Base-by-base conservation (phyloP, 2,888 invertebrate genomes). In the Andrena minutula region DNA sequence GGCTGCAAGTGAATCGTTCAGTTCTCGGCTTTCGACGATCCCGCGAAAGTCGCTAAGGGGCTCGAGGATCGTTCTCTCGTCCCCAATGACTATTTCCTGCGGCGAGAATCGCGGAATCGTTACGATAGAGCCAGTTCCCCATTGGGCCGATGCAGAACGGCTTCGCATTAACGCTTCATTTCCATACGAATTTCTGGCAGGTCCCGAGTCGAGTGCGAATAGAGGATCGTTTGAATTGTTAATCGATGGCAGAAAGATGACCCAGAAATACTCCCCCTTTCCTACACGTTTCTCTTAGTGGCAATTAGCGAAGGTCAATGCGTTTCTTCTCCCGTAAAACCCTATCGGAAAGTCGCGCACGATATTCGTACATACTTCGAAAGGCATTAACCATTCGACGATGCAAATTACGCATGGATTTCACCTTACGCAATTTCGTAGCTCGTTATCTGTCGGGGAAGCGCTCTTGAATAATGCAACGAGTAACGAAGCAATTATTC, bases 381-480 rank as follows among this genome's bases (percentile, higher is more conserved):
- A 26, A 23, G 26, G 10, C 56, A 10, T 56, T 8, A 26, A 56
- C 10, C 56, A 51, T 6, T 32, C 0, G 5, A 26, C 35, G 23
- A 66, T 32, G 75, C 7, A 16, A 69, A 63, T 75, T 30, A 28
- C 2, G 1, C 23, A 30, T 5, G 30, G 30, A 58, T 20, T 30
- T n/a, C 26, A 2, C n/a, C 6, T 61, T 56, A 58, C 74, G 75
- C 41, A 30, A 51, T 64, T 26, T 41, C 61, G 10, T 41, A 30
- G 30, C 61, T 61, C 41, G 70, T 75, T 70, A 76, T 64, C 66
- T 35, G 23, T 32, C 41, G 16, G 16, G 4, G 64, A 73, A 64
- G 12, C 58, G n/a, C 53, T 70, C 32, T n/a, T 79, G 79, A 81
- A 81, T 81, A 81, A 81, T 81, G 73, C 81, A 74, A 79, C 79